phyloP scores from a whole-genome alignment of 2,888 invertebrate species.

The Caenorhabditis doughertyi region DNA sequence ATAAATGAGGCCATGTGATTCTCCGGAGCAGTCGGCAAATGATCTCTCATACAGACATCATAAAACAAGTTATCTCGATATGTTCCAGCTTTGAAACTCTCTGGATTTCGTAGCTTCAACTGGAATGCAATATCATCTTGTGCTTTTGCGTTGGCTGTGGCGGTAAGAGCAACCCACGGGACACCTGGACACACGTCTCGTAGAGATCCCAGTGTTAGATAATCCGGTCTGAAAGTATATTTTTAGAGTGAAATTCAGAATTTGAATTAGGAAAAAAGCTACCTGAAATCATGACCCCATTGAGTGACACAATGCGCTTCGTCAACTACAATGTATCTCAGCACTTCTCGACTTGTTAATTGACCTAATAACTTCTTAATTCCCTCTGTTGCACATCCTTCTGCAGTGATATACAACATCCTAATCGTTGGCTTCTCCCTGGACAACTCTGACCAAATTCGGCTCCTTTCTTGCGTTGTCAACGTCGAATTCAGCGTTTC shows the following conservation, averaged over 20 bases:
- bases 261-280: too few relatives aligned
- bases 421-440: slow-evolving; percentile 87
- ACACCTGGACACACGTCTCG: slow-evolving; percentile 86
- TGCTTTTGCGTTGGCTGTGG: slow-evolving; percentile 91
- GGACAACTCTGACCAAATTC: slow-evolving; percentile 86
- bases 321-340: slow-evolving; percentile 95
- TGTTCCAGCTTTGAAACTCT: slow-evolving; percentile 87
- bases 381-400: slow-evolving; percentile 90
- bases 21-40: slow-evolving; percentile 84
- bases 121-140: slow-evolving; percentile 90
- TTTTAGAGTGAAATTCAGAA: too few relatives aligned
- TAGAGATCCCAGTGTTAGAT: slow-evolving; percentile 90
- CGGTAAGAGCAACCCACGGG: slow-evolving; percentile 89
- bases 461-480: slow-evolving; percentile 88
- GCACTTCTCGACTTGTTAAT: slow-evolving; percentile 86
- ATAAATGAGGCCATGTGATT: slow-evolving; percentile 85
- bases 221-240: slow-evolving; percentile 89
- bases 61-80: slow-evolving; percentile 95
- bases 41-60: slow-evolving; percentile 93
- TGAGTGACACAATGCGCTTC: slow-evolving; percentile 98
- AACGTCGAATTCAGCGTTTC: slow-evolving; percentile 96
- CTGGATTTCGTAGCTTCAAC: slow-evolving; percentile 87
- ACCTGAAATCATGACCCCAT: slow-evolving; percentile 96
- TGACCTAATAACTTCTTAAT: slow-evolving; percentile 74
- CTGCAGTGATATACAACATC: slow-evolving; percentile 96